Evolutionary conservation across 2,113 vertebrate genomes (phyloP).

Genomic region (Empidonax alnorum): DNA sequence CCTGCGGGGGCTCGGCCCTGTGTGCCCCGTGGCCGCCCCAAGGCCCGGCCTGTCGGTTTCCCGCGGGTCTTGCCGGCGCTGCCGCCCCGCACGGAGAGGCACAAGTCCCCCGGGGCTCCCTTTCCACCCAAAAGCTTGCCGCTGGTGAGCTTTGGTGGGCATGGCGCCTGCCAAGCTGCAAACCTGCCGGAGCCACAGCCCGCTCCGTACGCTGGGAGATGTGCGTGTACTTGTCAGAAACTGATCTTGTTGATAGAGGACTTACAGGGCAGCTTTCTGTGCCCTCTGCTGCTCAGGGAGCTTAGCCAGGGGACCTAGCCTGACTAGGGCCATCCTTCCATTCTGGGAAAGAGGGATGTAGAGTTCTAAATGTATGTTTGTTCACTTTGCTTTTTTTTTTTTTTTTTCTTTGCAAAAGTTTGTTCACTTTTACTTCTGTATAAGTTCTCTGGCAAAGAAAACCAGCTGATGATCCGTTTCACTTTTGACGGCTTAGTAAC

Average conservation of each 20-base stretch:
- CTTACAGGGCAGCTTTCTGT: not conserved
- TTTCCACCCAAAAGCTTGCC: too few species aligned
- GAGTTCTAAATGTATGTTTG: not conserved
- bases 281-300: not conserved
- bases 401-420: not conserved
- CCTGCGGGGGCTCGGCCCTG: not conserved
- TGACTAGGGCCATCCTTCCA: not conserved
- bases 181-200: not conserved
- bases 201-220: accelerated
- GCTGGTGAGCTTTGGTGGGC: not conserved
- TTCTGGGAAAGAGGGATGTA: not conserved
- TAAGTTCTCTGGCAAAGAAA: not conserved
- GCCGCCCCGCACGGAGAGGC: not conserved
- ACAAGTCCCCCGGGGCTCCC: too few species aligned
- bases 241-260: accelerated
- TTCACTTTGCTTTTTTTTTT: not conserved
- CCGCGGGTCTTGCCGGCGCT: not conserved
- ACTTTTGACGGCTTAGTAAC: accelerated
- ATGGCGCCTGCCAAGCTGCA: accelerated
- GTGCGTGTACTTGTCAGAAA: accelerated
- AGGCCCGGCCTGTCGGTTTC: not conserved
- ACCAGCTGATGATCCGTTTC: not conserved
- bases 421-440: not conserved
- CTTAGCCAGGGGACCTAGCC: not conserved
- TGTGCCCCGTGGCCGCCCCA: not conserved